Evolutionary conservation across 2,888 invertebrate genomes (phyloP), one percentile per base, ranked within the genome.

Genomic region (Protonemura montana): DNA sequence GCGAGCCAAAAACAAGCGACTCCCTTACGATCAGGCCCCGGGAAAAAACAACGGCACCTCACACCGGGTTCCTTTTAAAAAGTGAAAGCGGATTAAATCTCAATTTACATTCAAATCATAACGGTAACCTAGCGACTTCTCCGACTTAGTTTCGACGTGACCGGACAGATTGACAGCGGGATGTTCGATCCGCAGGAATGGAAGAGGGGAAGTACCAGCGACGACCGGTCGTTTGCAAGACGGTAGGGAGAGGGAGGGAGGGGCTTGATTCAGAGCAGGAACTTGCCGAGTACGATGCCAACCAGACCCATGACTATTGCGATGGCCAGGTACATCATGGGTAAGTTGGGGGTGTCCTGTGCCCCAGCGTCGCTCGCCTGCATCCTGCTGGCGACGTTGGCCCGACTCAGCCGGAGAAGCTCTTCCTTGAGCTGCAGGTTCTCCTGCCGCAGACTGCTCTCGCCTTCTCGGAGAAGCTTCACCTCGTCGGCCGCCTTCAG

Each of bases 391-490:
- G 87, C 91, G 92, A 89, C 89, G 89, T 91, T 91, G 0, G 90
- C 92, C 89, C 90, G 90, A 13, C 59, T 59, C 90, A 89, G 87
- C 87, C 89, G 87, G 28, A 89, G 85, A 26, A 89, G 81, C 86
- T 89, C 89, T 88, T 89, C 89, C 89, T 96, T 97, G 90, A 98
- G 93, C 92, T 94, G 94, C 89, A 96, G 92, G 93, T 97, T 97
- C 92, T 98, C 98, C 92, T 96, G 95, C 92, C 96, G 94, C 91
- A 98, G 93, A 91, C 93, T 93, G 91, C 94, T 95, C 90, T 96
- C 95, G 90, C 96, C 95, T 91, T 96, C 96, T 90, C 95, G 94
- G 90, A 97, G 93, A 91, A 94, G 94, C 91, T 94, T 94, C 85
- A 97, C 94, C 93, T 97, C 97, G 89, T 94, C 93, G 88, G 94